Conservation (phyloP, 2,888 invertebrate species). For the Corythucha ciliata region DNA sequence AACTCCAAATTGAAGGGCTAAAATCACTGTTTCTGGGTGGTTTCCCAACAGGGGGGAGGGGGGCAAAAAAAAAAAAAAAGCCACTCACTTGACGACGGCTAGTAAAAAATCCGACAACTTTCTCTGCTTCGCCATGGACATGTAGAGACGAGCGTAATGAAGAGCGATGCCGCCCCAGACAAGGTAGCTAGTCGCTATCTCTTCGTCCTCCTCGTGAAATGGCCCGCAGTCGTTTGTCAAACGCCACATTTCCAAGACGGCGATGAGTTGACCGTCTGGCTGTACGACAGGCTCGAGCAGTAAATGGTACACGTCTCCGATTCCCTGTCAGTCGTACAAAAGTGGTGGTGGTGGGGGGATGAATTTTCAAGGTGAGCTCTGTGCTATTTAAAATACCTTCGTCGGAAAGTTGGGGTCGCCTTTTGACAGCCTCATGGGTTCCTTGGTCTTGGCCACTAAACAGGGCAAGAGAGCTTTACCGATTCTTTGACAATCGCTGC, state of each 20-base stretch:
- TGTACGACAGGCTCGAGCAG: conserved; percentile 55
- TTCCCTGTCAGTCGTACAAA: conserved; percentile 21
- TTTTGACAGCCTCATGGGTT: conserved; percentile 44
- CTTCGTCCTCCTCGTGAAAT: conserved; percentile 60
- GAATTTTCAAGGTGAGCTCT: not conserved
- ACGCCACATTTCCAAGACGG: conserved; percentile 61
- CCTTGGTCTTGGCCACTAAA: conserved; percentile 44
- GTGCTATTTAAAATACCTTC: conserved; percentile 22
- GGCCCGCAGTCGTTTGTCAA: conserved; percentile 34
- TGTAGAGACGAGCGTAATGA: conserved; percentile 58
- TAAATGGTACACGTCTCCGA: conserved; percentile 40
- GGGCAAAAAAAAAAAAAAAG: no score
- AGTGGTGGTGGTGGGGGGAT: not conserved
- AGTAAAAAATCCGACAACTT: conserved; percentile 67
- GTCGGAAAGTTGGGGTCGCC: conserved; percentile 32
- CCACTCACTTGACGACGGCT: conserved; percentile 68
- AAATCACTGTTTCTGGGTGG: no score
- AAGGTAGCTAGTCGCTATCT: conserved; percentile 54
- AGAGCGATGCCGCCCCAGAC: conserved; percentile 62
- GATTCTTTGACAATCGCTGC: conserved; percentile 27
- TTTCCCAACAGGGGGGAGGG: no score
- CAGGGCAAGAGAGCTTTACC: conserved; percentile 26
- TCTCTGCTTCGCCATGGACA: conserved; percentile 59
- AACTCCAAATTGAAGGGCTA: no score
- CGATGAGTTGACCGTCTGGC: conserved; percentile 53